A percentile compares a stretch with the other conserved stretches of the same genome.
Evolutionary conservation across 2,113 vertebrate species (phyloP).

Genomic region (Sisor rabdophorus): DNA sequence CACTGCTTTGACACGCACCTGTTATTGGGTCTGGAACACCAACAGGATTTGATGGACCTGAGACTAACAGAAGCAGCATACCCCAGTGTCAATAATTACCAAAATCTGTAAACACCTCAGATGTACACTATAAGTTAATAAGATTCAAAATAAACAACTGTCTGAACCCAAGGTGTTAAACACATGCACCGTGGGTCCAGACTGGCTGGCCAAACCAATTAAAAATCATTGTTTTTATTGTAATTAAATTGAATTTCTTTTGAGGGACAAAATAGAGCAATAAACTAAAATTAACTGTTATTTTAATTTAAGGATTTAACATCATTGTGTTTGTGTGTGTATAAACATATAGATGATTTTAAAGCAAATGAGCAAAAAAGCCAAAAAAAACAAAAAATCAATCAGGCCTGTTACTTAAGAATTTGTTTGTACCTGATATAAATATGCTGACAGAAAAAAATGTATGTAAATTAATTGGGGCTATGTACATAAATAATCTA

Average conservation of each 20-base stretch:
- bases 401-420: background rate
- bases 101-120: background rate
- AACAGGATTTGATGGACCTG: slow-evolving; percentile 45
- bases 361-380: too few relatives aligned
- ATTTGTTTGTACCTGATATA: background rate
- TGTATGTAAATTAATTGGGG: too few relatives aligned
- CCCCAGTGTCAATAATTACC: background rate
- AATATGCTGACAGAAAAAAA: background rate
- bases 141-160: background rate
- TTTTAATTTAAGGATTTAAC: background rate
- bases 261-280: background rate
- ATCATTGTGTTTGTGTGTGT: background rate
- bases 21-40: slow-evolving; percentile 13
- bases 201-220: background rate
- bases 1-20: slow-evolving; percentile 13
- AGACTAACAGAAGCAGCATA: background rate
- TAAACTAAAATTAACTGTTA: too few relatives aligned
- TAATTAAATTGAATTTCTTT: background rate
- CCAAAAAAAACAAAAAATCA: background rate
- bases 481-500: too few relatives aligned
- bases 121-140: background rate
- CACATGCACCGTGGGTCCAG: background rate
- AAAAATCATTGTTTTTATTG: background rate
- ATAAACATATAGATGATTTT: too few relatives aligned
- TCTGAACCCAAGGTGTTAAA: slow-evolving; percentile 5